phyloP scores from a whole-genome alignment of 2,888 invertebrate genomes.

The Brachypalpus laphriformis region DNA sequence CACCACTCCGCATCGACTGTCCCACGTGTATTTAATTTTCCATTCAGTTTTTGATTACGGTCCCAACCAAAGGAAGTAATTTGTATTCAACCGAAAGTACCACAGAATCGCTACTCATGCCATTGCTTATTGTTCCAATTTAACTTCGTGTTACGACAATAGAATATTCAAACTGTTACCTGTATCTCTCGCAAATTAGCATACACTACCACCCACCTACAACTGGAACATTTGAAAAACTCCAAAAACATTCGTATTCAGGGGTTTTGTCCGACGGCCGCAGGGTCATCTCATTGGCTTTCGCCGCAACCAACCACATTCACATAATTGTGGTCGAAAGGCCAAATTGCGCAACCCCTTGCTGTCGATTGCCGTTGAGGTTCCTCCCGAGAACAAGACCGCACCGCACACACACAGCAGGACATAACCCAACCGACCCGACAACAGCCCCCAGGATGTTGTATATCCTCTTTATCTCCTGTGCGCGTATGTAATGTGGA shows the following conservation, averaged over 20 bases:
- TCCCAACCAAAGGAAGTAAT: slow-evolving; percentile 49
- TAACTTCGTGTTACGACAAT: slow-evolving; percentile 45
- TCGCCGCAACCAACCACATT: slow-evolving; percentile 48
- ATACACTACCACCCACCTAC: slow-evolving; percentile 11
- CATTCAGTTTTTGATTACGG: slow-evolving; percentile 56
- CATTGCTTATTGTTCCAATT: slow-evolving; percentile 61
- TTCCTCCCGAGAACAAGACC: slow-evolving; percentile 14
- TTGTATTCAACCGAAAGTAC: slow-evolving; percentile 46
- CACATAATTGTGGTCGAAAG: slow-evolving; percentile 62
- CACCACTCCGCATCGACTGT: slow-evolving; percentile 2
- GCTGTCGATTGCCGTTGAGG: slow-evolving; percentile 39
- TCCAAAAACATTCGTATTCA: slow-evolving; percentile 47
- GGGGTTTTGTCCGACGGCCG: slow-evolving; percentile 33
- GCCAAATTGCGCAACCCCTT: slow-evolving; percentile 28
- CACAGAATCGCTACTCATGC: slow-evolving; percentile 27
- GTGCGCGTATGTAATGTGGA: slow-evolving; percentile 10
- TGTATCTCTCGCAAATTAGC: slow-evolving; percentile 57
- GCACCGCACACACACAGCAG: neutral
- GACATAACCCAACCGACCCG: neutral
- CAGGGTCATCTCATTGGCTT: slow-evolving; percentile 61
- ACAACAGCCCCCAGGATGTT: slow-evolving; percentile 24
- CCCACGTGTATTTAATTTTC: slow-evolving; percentile 53
- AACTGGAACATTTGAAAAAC: slow-evolving; percentile 41
- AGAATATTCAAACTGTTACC: slow-evolving; percentile 62
- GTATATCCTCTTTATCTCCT: slow-evolving; percentile 38